Conservation (phyloP, 2,113 vertebrate species). For the Siniperca chuatsi region DNA sequence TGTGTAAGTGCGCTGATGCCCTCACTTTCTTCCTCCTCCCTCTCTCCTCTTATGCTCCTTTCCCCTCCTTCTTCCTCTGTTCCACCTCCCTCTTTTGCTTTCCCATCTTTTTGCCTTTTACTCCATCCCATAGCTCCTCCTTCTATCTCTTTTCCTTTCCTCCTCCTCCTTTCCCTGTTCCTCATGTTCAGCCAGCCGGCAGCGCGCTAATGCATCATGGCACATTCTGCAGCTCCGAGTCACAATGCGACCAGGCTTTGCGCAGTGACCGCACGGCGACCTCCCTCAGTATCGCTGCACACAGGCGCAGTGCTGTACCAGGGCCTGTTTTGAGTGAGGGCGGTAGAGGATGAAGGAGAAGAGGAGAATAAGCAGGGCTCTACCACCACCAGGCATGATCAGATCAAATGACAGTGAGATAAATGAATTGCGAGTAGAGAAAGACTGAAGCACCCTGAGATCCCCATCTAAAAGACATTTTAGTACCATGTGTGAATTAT, state of each 20-base stretch:
- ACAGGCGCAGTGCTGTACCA: slow-evolving; percentile 41
- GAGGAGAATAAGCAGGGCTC: slow-evolving; percentile 27
- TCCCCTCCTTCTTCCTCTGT: background rate
- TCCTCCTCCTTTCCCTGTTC: slow-evolving; percentile 5
- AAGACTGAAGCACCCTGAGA: slow-evolving; percentile 4
- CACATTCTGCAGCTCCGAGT: slow-evolving; percentile 84
- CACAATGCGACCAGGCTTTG: slow-evolving; percentile 75
- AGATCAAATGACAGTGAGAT: slow-evolving; percentile 46
- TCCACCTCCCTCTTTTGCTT: slow-evolving; percentile 7
- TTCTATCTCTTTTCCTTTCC: slow-evolving; percentile 7
- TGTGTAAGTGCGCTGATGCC: slow-evolving; percentile 84
- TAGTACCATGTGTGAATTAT: slow-evolving; percentile 3
- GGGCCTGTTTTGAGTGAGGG: slow-evolving; percentile 36
- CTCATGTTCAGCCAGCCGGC: slow-evolving; percentile 75
- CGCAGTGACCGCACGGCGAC: slow-evolving; percentile 82
- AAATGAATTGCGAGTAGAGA: slow-evolving; percentile 22
- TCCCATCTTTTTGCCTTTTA: slow-evolving; percentile 12
- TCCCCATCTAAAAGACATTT: slow-evolving; percentile 7
- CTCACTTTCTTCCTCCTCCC: slow-evolving; percentile 20
- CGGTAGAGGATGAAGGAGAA: background rate
- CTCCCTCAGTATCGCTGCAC: slow-evolving; percentile 60
- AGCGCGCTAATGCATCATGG: slow-evolving; percentile 84
- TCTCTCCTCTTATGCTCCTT: slow-evolving; percentile 1
- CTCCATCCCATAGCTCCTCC: slow-evolving; percentile 48
- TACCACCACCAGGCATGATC: slow-evolving; percentile 44